These are phyloP conservation scores for Rhingia campestris DNA, from an alignment of 2,888 invertebrate genomes.

Conservation along the genomic window DNA sequence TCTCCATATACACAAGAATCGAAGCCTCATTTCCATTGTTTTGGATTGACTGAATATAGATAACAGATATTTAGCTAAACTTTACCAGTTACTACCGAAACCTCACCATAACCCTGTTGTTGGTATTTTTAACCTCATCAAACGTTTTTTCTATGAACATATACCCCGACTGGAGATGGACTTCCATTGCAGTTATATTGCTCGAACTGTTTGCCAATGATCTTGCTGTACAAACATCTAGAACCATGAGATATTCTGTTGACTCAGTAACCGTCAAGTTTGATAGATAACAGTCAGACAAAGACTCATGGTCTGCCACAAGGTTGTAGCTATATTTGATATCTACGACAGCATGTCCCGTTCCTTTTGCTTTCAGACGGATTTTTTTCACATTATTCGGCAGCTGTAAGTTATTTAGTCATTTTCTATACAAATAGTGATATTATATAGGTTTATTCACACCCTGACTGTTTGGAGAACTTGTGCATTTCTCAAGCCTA, in stretches of 20 bases:
- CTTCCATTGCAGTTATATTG: constrained; percentile 15
- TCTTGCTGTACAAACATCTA: constrained; percentile 16
- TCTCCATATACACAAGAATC: neutral
- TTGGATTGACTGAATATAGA: constrained; percentile 2
- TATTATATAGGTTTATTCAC: constrained; percentile 47
- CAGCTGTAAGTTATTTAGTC: constrained; percentile 2
- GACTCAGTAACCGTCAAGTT: constrained; percentile 4
- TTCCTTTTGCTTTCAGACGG: constrained; percentile 7
- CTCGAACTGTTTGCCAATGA: too few relatives aligned
- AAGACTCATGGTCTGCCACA: neutral
- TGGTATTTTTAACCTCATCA: neutral
- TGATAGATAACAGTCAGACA: neutral
- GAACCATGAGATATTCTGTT: neutral
- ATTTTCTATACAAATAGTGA: neutral
- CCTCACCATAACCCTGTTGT: neutral
- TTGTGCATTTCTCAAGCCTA: constrained; percentile 90
- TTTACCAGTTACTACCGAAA: neutral
- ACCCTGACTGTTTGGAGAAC: constrained; percentile 91
- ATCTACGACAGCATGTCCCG: constrained; percentile 22
- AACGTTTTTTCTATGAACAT: neutral
- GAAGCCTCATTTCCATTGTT: constrained; percentile 5
- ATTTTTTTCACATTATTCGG: neutral
- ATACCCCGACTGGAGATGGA: constrained; percentile 26
- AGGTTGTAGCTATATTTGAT: constrained; percentile 26
- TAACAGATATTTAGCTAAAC: neutral